Evolutionary conservation across 2,113 vertebrate genomes (phyloP), one percentile per base, ranked within the genome.

Genomic region (Perccottus glenii): DNA sequence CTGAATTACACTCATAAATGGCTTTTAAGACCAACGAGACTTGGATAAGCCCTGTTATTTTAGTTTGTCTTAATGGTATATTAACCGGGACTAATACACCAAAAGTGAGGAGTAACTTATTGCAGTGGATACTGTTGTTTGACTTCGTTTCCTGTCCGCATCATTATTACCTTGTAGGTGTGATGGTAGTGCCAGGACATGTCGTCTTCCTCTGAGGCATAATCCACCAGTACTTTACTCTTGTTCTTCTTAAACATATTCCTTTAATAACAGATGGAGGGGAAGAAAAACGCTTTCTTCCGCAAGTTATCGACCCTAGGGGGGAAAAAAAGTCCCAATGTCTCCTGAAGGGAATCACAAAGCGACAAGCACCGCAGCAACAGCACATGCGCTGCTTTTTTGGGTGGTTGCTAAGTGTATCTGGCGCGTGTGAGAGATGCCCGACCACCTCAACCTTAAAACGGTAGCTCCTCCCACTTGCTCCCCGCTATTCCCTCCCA

Each of bases 231-330:
- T 63, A 92, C 89, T 89, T 92, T 90, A 66, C 92, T 91, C 76
- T 92, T 94, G 81, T 90, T 93, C 75, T 86, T 92, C 78, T 89
- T 92, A 35, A 93, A 94, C 93, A 94, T 94, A 48, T 80, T 70
- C 70, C 65, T 73, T 35, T 58, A 55, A 12, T 53, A 46, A 10
- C 66, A 47, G 59, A 45, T 8, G 48, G 19, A 27, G 19, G 19
- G 19, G 19, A 27, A 27, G 19, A 19, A 42, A 51, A 45, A 36
- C 63, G 58, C 55, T 11, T 67, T 57, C 56, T 36, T 43, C 8
- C 4, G 38, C 15, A 58, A 58, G 10, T 43, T 42, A 11, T 33
- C n/a, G 19, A 27, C 19, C 3, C 19, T 27, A 27, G 19, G 19
- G 3, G 27, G 32, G 14, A 36, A 55, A 58, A 9, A 49, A 46